phyloP scores from a whole-genome alignment of 2,797 vertebrate species.

The Sarcoramphus papa region DNA sequence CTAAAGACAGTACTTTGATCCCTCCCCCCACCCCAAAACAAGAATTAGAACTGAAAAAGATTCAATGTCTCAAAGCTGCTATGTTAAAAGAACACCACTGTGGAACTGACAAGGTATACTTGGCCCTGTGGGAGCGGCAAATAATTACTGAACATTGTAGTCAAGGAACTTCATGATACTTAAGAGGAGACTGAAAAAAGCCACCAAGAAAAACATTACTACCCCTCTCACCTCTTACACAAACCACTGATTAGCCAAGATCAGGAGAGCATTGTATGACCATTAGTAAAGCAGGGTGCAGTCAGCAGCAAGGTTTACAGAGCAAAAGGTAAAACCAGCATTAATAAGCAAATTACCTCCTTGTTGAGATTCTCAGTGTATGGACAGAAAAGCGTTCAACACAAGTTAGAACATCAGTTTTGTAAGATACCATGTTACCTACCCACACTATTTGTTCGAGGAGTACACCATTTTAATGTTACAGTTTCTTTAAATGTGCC shows the following conservation, averaged over 20 bases:
- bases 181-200: neutral
- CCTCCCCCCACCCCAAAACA: accelerated
- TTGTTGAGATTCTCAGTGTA: neutral
- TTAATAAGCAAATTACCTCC: neutral
- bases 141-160: neutral
- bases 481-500: conserved; percentile 92
- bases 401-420: neutral
- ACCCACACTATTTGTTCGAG: conserved; percentile 91
- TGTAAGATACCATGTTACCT: neutral
- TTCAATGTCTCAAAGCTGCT: neutral
- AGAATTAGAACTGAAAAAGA: neutral
- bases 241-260: neutral
- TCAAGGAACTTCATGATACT: neutral
- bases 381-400: neutral
- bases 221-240: neutral
- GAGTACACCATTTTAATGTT: conserved; percentile 97
- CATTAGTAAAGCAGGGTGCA: neutral
- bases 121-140: neutral
- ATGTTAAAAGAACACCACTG: neutral
- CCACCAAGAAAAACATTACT: neutral
- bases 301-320: neutral
- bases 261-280: neutral
- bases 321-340: neutral
- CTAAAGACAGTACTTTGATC: neutral
- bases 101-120: neutral